phyloP scores from a whole-genome alignment of 2,797 vertebrate genomes.

The Channallabes apus region DNA sequence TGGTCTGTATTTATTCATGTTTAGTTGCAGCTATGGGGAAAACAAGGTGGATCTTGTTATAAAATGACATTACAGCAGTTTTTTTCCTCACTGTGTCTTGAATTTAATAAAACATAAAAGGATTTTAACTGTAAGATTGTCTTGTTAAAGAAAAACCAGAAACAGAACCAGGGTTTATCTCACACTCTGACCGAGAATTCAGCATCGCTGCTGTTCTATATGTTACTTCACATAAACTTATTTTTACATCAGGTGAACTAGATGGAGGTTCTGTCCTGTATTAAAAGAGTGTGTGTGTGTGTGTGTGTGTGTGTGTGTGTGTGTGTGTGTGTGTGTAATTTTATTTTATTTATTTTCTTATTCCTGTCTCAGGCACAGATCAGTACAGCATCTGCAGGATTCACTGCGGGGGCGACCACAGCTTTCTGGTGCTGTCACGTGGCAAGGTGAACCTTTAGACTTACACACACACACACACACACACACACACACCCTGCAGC shows the following conservation, averaged over 20 bases:
- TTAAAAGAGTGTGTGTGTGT: background rate
- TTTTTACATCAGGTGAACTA: background rate
- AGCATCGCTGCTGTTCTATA: background rate
- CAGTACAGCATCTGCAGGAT: slow-evolving; percentile 84
- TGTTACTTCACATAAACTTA: background rate
- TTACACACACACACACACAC: too few species aligned
- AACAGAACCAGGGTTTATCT: too few species aligned
- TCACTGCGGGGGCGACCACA: slow-evolving; percentile 93
- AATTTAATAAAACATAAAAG: background rate
- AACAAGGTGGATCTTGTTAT: background rate
- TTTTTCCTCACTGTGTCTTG: background rate
- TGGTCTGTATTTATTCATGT: background rate
- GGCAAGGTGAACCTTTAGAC: slow-evolving; percentile 76
- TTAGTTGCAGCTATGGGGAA: background rate
- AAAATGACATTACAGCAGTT: background rate
- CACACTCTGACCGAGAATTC: background rate
- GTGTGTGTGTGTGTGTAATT: too few species aligned
- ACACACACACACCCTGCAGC: too few species aligned
- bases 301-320: too few species aligned
- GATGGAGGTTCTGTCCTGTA: background rate
- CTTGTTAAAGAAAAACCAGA: background rate
- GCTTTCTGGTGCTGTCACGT: slow-evolving; percentile 86
- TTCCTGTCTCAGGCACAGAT: slow-evolving; percentile 66
- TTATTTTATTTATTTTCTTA: background rate
- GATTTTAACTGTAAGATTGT: background rate